phyloP scores from a whole-genome alignment of 1,140 invertebrate genomes.

The Amyelois transitella region DNA sequence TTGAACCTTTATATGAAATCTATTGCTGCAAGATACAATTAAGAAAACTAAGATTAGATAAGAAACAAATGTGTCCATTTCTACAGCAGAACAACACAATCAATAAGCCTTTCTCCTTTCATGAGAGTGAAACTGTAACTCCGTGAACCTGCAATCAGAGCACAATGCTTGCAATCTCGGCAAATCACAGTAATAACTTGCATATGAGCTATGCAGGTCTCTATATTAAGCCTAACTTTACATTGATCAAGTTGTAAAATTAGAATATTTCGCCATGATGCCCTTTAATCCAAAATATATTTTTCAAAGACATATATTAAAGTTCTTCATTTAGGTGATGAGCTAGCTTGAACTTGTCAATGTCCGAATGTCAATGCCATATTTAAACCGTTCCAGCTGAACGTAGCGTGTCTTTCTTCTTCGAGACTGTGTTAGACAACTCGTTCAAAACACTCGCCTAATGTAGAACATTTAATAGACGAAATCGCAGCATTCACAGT shows the following conservation, averaged over 20 bases:
- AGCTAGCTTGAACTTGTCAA: no score
- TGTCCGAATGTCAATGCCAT: no score
- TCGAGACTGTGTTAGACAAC: no score
- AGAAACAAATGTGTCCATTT: no score
- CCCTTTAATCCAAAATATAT: no score
- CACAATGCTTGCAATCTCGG: background rate
- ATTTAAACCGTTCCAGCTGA: no score
- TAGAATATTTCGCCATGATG: no score
- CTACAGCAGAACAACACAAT: background rate
- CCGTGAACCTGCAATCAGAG: slow-evolving; percentile 2
- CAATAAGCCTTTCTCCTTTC: background rate
- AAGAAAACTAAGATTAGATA: no score
- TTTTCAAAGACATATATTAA: no score
- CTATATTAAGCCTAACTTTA: background rate
- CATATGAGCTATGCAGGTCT: background rate
- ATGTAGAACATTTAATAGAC: background rate
- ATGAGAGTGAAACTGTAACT: background rate
- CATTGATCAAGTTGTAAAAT: background rate
- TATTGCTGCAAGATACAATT: no score
- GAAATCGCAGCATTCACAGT: background rate
- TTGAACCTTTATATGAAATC: background rate
- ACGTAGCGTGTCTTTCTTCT: no score
- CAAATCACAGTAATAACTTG: slow-evolving; percentile 5
- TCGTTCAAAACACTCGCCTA: background rate
- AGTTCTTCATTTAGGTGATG: no score